Evolutionary conservation across 2,888 invertebrate genomes (phyloP).

Genomic region (Pammene fasciana): DNA sequence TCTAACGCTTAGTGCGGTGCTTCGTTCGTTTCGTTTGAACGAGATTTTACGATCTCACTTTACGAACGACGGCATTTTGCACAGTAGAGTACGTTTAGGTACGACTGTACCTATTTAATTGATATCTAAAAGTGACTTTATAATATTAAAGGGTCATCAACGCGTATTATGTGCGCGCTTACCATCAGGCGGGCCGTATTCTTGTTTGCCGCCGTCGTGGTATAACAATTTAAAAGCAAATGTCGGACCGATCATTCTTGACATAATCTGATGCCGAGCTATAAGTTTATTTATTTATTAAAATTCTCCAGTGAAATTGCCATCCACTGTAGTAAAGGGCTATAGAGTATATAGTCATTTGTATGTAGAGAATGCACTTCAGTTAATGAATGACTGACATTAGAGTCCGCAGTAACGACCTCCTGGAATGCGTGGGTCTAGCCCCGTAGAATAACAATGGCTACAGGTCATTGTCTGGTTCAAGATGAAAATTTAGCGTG

Average conservation of each 20-base stretch:
- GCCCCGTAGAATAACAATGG: conserved; percentile 58
- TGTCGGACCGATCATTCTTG: neutral
- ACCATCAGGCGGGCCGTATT: no score
- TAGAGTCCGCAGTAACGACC: conserved; percentile 58
- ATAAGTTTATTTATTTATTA: no score
- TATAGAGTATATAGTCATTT: conserved; percentile 67
- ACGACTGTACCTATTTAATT: no score
- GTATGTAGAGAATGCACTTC: conserved; percentile 69
- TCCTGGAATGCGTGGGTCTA: conserved; percentile 62
- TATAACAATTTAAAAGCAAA: neutral
- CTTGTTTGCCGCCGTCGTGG: no score
- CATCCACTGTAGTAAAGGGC: conserved; percentile 44
- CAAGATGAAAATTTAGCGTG: conserved; percentile 45
- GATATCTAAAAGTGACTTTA: conserved; percentile 4
- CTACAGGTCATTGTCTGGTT: conserved; percentile 50
- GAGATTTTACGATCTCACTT: conserved; percentile 41
- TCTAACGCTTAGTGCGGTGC: neutral
- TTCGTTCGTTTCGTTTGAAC: conserved; percentile 2
- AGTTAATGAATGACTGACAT: conserved; percentile 69
- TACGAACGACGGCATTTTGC: conserved; percentile 59
- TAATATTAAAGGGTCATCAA: no score
- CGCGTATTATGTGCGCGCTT: no score
- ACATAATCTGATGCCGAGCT: neutral
- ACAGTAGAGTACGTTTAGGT: conserved; percentile 19
- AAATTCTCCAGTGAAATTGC: neutral